Conservation (phyloP, 2,797 vertebrate species). For the Megalops cyprinoides region DNA sequence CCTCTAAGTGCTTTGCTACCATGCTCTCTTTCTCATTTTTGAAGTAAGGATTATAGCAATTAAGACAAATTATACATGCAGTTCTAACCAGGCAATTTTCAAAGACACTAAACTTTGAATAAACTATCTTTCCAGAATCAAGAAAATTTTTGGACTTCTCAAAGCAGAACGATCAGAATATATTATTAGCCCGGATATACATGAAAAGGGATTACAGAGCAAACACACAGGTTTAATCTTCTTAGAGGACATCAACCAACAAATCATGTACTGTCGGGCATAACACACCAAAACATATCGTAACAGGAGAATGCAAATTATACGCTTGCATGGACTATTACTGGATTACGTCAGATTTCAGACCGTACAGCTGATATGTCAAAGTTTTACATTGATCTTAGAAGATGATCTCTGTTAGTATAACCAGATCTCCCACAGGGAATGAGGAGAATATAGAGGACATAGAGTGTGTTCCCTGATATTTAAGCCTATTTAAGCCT, state of each 20-base stretch:
- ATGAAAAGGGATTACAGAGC: not conserved
- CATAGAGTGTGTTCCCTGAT: too few species aligned
- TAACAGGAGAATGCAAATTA: too few species aligned
- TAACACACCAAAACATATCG: too few species aligned
- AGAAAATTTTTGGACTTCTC: not conserved
- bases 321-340: too few species aligned
- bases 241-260: not conserved
- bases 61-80: not conserved
- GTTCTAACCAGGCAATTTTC: not conserved
- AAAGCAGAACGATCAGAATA: not conserved
- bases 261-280: too few species aligned
- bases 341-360: too few species aligned
- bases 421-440: too few species aligned
- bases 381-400: too few species aligned
- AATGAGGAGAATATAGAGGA: too few species aligned
- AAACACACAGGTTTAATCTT: not conserved
- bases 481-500: too few species aligned
- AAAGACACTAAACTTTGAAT: not conserved
- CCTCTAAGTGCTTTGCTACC: not conserved
- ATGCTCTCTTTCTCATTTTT: conserved; percentile 47
- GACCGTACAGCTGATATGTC: too few species aligned
- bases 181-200: not conserved
- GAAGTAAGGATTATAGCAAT: conserved; percentile 29
- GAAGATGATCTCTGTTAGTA: too few species aligned
- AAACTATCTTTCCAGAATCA: not conserved